A percentile compares a stretch with the other conserved stretches of the same genome.
Conservation (phyloP, 2,113 vertebrate species). For the Alouatta palliata region DNA sequence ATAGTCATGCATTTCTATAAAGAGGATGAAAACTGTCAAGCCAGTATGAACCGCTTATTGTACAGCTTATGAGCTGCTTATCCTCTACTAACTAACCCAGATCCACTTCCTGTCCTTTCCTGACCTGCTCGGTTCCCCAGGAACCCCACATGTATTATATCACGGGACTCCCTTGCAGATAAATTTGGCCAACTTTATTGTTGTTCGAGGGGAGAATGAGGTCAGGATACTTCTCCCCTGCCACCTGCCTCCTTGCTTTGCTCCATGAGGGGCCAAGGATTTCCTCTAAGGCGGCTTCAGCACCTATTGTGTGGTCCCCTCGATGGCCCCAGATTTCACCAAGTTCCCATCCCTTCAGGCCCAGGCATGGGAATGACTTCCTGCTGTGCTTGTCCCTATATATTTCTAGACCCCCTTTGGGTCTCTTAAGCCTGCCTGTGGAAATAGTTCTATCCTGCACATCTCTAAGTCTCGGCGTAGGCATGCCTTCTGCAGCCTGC, state of each 20-base stretch:
- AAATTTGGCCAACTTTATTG: background rate
- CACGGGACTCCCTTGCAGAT: background rate
- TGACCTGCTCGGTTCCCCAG: background rate
- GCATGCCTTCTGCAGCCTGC: background rate
- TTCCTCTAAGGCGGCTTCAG: background rate
- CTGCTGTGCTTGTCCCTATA: background rate
- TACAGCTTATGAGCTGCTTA: background rate
- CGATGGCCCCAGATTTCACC: background rate
- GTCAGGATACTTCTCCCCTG: fast-evolving
- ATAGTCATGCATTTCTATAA: background rate
- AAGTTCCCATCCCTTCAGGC: background rate
- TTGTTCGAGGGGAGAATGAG: background rate
- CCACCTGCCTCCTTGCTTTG: background rate
- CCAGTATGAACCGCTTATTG: background rate
- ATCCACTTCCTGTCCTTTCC: background rate
- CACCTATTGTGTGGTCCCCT: background rate
- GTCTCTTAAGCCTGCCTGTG: background rate
- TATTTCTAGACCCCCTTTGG: background rate
- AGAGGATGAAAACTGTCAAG: background rate
- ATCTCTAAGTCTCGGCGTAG: background rate
- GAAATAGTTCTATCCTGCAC: background rate
- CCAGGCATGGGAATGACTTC: background rate
- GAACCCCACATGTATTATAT: background rate
- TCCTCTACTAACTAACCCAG: background rate
- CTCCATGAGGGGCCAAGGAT: background rate